Conservation (phyloP, 2,888 invertebrate species). For the Scelioninae gen. 2 region DNA sequence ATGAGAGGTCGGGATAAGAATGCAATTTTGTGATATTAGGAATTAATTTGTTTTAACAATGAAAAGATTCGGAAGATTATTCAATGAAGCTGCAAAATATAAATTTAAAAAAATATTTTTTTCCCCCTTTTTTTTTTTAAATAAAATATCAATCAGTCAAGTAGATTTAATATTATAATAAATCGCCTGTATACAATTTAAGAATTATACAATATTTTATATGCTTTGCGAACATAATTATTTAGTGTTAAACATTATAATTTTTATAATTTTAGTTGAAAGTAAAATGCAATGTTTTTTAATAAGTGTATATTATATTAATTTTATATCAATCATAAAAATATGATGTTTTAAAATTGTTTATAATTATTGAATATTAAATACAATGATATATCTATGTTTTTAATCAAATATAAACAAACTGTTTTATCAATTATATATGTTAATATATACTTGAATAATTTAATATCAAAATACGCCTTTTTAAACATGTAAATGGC, state of each 20-base stretch:
- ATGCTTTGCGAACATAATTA: background rate
- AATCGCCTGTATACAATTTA: background rate
- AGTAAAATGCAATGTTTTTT: conserved; percentile 8
- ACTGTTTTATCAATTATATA: conserved; percentile 52
- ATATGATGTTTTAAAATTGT: conserved; percentile 35
- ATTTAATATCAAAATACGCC: conserved; percentile 35
- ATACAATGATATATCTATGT: conserved; percentile 15
- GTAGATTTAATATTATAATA: conserved; percentile 15
- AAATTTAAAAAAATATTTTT: conserved; percentile 15
- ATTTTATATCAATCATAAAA: conserved; percentile 34
- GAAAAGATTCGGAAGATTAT: conserved; percentile 17
- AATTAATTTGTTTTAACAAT: conserved; percentile 8
- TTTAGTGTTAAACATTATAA: conserved; percentile 1
- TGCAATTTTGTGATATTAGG: conserved; percentile 29
- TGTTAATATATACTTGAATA: conserved; percentile 44
- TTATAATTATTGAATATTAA: conserved; percentile 40
- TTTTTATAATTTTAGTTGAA: conserved; percentile 1
- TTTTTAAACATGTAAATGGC: conserved; percentile 8
- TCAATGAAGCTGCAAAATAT: background rate
- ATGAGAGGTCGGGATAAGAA: conserved; percentile 1
- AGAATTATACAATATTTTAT: background rate
- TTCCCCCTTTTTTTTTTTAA: conserved; percentile 2
- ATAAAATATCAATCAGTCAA: conserved; percentile 4
- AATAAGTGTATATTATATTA: conserved; percentile 25
- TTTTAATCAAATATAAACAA: conserved; percentile 24